Conservation (phyloP, 2,113 vertebrate genomes). For the Paradisaea rubra region DNA sequence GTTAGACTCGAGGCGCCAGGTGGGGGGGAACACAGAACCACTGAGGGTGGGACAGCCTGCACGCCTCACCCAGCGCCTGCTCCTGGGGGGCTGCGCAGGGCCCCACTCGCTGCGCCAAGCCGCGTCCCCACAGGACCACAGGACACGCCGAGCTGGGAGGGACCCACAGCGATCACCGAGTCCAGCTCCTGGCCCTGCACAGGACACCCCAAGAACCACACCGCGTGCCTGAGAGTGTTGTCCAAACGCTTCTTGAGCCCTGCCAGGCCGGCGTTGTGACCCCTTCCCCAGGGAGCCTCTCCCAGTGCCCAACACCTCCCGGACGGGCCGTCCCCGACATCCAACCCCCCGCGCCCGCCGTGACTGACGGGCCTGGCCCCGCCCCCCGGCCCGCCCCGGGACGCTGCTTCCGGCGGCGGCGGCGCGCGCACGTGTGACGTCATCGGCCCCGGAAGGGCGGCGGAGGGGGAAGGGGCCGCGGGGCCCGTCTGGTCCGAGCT, state of each 20-base stretch:
- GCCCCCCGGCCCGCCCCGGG: neutral
- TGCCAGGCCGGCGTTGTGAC: fast-evolving
- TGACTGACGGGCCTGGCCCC: neutral
- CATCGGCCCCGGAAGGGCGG: neutral
- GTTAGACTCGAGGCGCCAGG: too few species aligned
- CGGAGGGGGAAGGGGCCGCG: neutral
- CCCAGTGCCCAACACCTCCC: fast-evolving
- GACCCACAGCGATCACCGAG: neutral
- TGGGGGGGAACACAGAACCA: too few species aligned
- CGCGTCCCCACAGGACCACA: neutral
- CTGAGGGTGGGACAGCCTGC: neutral
- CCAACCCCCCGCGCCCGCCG: neutral
- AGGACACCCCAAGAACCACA: neutral
- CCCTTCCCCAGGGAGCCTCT: fast-evolving
- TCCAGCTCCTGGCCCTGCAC: neutral
- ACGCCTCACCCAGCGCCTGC: neutral
- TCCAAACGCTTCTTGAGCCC: neutral
- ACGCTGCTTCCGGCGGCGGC: neutral
- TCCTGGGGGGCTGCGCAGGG: neutral
- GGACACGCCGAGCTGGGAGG: neutral
- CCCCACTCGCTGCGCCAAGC: neutral
- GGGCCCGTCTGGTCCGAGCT: neutral
- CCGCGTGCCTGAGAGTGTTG: too few species aligned
- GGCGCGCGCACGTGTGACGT: neutral
- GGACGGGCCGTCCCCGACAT: fast-evolving